Base-by-base conservation (phyloP, 2,113 vertebrate genomes). In the Lophius piscatorius region DNA sequence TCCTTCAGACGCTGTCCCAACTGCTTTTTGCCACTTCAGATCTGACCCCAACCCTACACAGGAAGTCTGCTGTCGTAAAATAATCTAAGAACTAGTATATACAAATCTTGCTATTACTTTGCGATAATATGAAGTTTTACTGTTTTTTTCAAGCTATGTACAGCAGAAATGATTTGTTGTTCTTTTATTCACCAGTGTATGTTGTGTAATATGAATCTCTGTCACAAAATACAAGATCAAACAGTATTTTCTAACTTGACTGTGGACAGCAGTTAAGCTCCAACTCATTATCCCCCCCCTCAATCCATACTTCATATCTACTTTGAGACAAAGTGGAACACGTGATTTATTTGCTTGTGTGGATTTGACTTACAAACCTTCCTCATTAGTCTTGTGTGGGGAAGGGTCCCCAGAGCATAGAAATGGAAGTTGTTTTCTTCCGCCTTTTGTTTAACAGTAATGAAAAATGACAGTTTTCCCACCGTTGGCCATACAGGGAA, bases 381-480 rank as follows among this genome's bases (percentile, higher is more conserved):
- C 66, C 86, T 90, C 89, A 89, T 91, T 91, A 90, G 89, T 91
- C 83, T 88, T 85, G 67, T 21, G 33, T 42, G 31, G 50, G 33
- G 33, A 40, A 12, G 21, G 63, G 28, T 44, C 33, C 26, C 26
- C 34, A 18, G 20, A 28, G 70, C 50, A 74, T 78, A 87, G 83
- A 90, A 89, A 82, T 84, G 76, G 77, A 80, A 88, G 80, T 85
- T 85, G 82, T 87, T 88, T 88, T 81, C 77, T 65, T 52, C 60
- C 44, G 56, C 80, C 86, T 90, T 88, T 90, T 88, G 83, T 86
- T 92, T 90, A 76, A 81, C 81, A 73, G 71, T 90, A 86, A 92
- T 88, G 91, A 92, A 91, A 90, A 93, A 85, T 86, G 89, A 88
- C 65, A 80, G 71, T 72, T 45, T 79, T 85, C 74, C 64, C 58